Base-by-base conservation (phyloP, 2,888 invertebrate species). In the Meteorus cinctellus region DNA sequence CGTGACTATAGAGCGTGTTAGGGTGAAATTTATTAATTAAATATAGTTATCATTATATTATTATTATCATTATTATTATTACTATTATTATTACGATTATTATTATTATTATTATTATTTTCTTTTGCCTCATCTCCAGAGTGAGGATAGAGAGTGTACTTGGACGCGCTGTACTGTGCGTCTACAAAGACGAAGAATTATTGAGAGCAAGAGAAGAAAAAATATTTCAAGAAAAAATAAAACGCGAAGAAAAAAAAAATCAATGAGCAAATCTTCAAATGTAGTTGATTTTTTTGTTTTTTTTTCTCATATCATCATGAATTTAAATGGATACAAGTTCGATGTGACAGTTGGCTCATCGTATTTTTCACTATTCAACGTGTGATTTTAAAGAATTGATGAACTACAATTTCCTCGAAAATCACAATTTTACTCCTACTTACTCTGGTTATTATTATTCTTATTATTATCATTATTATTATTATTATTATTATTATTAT, bases 401-500 rank as follows among this genome's bases (percentile, higher is more conserved):
- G 48, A 48, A 48, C n/a, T 48, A 2, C 16, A 48, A n/a, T 48
- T 48, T n/a, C 48, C n/a, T 48, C 10, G 16, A 73, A 72, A 71
- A 76, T 76, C 74, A 77, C 73, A 76, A 66, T 66, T 67, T 65
- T 14, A 36, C 73, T 71, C 36, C 60, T 70, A 55, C 66, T 62
- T 63, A 63, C 51, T 72, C 63, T 48, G 45, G 55, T 41, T 74
- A 59, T 68, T 55, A 41, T 67, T 36, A 41, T 45, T 19, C n/a
- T 77, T 69, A 75, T 78, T 78, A 79, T 59, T 71, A 76, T 74
- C 70, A 77, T 77, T 71, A 41, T 45, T 19, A 29, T 77, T 69
- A 75, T 78, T 78, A 79, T 59, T 71, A 76, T 74, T 72, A 77
- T 77, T 71, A 72, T 71, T 77, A 74, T 68, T 72, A 75, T 31